These are phyloP conservation scores for Crematogaster levior DNA, from an alignment of 2,888 invertebrate species.

Conservation along the genomic window DNA sequence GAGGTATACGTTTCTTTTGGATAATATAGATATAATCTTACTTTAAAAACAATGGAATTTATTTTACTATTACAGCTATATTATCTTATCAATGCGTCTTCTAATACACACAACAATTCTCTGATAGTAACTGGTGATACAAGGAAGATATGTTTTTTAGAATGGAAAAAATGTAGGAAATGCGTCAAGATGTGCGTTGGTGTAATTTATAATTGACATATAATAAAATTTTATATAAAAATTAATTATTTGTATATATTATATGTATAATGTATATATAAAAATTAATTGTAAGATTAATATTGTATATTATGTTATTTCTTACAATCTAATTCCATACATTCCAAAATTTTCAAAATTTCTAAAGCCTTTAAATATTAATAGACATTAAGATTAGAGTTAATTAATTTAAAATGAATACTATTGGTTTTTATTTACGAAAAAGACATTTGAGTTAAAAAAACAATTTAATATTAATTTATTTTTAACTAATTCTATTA, in stretches of 20 bases:
- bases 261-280: too few relatives aligned
- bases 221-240: neutral
- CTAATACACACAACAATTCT: neutral
- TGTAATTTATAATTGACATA: neutral
- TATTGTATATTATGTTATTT: neutral
- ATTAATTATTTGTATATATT: too few relatives aligned
- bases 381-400: neutral
- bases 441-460: neutral
- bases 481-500: too few relatives aligned
- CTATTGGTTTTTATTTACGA: neutral
- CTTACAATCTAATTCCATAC: neutral
- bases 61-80: neutral
- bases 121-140: neutral
- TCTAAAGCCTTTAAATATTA: neutral
- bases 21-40: neutral
- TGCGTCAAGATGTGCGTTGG: neutral
- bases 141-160: neutral
- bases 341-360: neutral
- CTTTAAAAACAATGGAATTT: conserved; percentile 3
- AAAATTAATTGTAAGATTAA: neutral
- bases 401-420: neutral
- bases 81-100: neutral
- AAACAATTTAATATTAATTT: neutral
- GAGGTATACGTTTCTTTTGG: neutral
- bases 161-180: neutral